These are phyloP conservation scores for Suncus etruscus DNA, from an alignment of 2,113 vertebrate genomes.

Conservation along the genomic window DNA sequence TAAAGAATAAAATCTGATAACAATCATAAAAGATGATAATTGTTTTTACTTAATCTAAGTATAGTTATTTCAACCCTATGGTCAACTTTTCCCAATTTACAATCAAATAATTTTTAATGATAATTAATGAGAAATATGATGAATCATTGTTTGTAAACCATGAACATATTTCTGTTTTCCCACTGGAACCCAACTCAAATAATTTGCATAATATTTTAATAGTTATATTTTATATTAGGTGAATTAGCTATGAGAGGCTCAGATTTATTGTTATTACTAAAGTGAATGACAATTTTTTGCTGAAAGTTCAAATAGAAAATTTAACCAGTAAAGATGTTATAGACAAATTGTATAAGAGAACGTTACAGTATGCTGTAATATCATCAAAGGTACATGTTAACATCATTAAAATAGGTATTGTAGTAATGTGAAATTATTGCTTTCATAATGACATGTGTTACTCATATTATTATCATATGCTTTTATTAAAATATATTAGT, in stretches of 20 bases:
- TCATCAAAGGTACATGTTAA: conserved; percentile 6
- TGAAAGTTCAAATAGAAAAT: background rate
- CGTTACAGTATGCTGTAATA: background rate
- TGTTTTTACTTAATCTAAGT: background rate
- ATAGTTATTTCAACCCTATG: background rate
- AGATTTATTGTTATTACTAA: background rate
- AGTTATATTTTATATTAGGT: background rate
- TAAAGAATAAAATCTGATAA: conserved; percentile 43
- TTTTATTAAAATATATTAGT: background rate
- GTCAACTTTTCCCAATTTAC: conserved; percentile 2
- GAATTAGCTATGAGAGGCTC: conserved; percentile 18
- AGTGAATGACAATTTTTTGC: background rate
- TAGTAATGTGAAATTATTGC: conserved; percentile 22
- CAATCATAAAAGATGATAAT: background rate
- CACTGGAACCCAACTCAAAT: background rate
- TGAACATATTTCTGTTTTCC: background rate
- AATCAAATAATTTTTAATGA: background rate
- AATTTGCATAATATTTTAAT: conserved; percentile 12
- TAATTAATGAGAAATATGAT: background rate
- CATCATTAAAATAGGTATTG: background rate
- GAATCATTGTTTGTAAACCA: background rate
- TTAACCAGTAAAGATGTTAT: background rate
- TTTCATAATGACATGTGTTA: background rate
- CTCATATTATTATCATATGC: background rate
- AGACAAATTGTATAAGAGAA: background rate